Evolutionary conservation across 2,113 vertebrate species (phyloP), one percentile per base, ranked within the genome.

Genomic region (Tinamus guttatus): DNA sequence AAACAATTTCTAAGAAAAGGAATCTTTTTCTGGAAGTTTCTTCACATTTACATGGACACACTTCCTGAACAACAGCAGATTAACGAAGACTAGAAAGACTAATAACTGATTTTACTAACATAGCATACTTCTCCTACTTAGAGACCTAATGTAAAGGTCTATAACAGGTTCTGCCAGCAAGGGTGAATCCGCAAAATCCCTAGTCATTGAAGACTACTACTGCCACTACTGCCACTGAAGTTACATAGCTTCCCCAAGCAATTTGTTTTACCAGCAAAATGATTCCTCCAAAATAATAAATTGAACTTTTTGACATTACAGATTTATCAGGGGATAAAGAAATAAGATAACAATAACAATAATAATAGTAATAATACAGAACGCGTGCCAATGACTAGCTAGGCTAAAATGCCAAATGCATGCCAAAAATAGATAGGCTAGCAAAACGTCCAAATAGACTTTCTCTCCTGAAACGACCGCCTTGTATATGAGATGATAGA

Each of bases 141-240:
- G n/a, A 49, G 49, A 49, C 49, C 21, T 54, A 54, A 64, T 25
- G 41, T 8, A 76, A 94, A 75, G 10, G 13, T 38, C 10, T 80
- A 16, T 56, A 62, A 28, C 7, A 40, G 16, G 7, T 3, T n/a
- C 5, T 45, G 7, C 8, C 21, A 51, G 10, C 5, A 11, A 3
- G 4, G 1, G 0, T n/a, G 11, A 68, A 54, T 54, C 41, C 45
- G 13, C 6, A 68, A 59, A 4, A n/a, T 64, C 13, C 22, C 22
- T 41, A 52, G 4, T 4, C 18, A 40, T 68, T 22, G 49, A 49
- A 49, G 49, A 24, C 21, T 49, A 49, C 49, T 49, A 22, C 49
- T 59, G n/a, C n/a, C n/a, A n/a, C n/a, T n/a, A n/a, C 82, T 49
- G 8, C 7, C n/a, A 21, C 1, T 73, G 45, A 73, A 68, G 6